Evolutionary conservation across 2,888 invertebrate species (phyloP).

Genomic region (Camponotus fellah): DNA sequence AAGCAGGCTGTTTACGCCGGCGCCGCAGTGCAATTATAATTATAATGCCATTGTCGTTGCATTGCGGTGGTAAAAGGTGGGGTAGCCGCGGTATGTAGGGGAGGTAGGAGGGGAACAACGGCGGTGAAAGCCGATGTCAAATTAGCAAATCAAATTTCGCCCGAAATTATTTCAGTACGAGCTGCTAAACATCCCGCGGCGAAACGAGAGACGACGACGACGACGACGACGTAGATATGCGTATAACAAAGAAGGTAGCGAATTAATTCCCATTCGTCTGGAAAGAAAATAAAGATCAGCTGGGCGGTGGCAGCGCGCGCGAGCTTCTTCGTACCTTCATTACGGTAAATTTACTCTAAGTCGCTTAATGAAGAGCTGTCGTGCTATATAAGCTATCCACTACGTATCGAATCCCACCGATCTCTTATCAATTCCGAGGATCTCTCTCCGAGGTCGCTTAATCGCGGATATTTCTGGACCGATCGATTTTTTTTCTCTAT

Average conservation of each 20-base stretch:
- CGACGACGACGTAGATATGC: slow-evolving; percentile 17
- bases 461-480: neutral
- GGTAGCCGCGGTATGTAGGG: slow-evolving; percentile 35
- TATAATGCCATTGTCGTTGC: slow-evolving; percentile 77
- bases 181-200: slow-evolving; percentile 74
- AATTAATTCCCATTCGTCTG: slow-evolving; percentile 60
- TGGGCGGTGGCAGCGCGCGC: neutral
- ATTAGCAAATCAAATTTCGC: slow-evolving; percentile 80
- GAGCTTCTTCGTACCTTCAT: slow-evolving; percentile 28
- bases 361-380: neutral
- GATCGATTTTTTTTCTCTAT: neutral
- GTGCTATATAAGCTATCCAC: neutral
- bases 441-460: neutral
- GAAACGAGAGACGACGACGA: slow-evolving; percentile 56
- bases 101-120: slow-evolving; percentile 17
- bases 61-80: slow-evolving; percentile 38
- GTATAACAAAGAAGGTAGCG: slow-evolving; percentile 42
- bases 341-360: slow-evolving; percentile 1
- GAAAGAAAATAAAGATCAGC: slow-evolving; percentile 68
- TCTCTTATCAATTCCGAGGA: neutral
- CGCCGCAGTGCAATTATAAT: slow-evolving; percentile 77
- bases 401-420: neutral
- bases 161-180: slow-evolving; percentile 75
- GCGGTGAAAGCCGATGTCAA: slow-evolving; percentile 69
- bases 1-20: slow-evolving; percentile 74